Base-by-base conservation (phyloP, 2,113 vertebrate genomes). In the Phyllostomus discolor region DNA sequence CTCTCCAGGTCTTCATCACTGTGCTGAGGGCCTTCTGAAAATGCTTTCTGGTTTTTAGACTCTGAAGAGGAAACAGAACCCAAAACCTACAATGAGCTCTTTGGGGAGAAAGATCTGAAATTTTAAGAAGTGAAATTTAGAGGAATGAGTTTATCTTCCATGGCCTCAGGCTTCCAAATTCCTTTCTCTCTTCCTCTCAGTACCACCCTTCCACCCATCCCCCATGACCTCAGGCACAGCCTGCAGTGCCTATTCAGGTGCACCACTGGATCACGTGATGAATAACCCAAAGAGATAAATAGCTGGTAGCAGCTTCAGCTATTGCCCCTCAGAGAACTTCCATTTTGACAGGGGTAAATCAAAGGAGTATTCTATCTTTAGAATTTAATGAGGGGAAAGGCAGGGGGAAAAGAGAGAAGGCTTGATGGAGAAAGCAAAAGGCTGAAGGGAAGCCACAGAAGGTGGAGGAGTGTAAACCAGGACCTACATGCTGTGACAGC, bases 391-490 rank as follows among this genome's bases (percentile, higher is more conserved):
- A 76, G 7, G 26, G 31, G 4, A 33, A 3, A 26, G 3, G 4
- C 5, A 10, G 11, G 33, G 4, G 7, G 59, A 48, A 76, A 38
- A 43, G 16, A 26, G 41, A 48, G 35, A n/a, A 46, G n/a, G 9
- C 5, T 17, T 14, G 38, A 52, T 20, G 16, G 35, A 48, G 10
- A 52, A 80, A 31, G 28, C 64, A 22, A 76, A 31, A 67, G 33
- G 66, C 20, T 15, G 22, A 84, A 64, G 31, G 78, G 72, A 75
- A 62, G 15, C 7, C 33, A 10, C 31, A 38, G n/a, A 22, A 11
- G n/a, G n/a, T 1, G 7, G 24, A 46, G 28, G 1, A 28, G 6
- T 0, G 0, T 0, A 17, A 35, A 14, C 0, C 0, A 81, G 22
- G 26, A 38, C 14, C 35, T 57, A 79, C 12, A 1, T 0, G 0